Conservation (phyloP, 2,888 invertebrate species). For the Cyclophora albipunctata region DNA sequence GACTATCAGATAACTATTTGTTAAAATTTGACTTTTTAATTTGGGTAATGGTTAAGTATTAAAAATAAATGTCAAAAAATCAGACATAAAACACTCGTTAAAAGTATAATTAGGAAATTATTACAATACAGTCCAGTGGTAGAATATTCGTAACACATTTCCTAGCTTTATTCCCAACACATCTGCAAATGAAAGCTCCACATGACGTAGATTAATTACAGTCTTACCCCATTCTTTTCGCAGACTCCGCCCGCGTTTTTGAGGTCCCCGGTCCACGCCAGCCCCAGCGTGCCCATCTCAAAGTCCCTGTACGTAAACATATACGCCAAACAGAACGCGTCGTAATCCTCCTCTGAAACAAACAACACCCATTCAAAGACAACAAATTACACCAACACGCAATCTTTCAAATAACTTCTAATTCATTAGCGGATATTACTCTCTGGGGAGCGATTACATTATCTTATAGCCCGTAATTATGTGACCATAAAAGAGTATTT, state of each 20-base stretch:
- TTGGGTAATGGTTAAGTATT: no score
- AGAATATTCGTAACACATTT: no score
- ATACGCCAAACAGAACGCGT: constrained; percentile 98
- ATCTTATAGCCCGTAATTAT: constrained; percentile 7
- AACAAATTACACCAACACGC: constrained; percentile 16
- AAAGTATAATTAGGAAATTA: no score
- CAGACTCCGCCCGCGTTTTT: constrained; percentile 98
- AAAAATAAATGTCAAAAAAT: no score
- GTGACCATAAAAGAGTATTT: constrained; percentile 2
- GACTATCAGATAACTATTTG: no score
- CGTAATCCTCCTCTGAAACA: constrained; percentile 95
- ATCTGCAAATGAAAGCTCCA: no score
- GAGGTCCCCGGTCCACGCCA: constrained; percentile 98
- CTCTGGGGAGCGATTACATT: constrained; percentile 9
- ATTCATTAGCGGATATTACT: constrained; percentile 24
- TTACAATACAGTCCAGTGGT: no score
- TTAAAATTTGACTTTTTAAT: no score
- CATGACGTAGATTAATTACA: no score
- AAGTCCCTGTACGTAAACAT: constrained; percentile 98
- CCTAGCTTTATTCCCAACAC: no score
- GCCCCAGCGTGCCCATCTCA: constrained; percentile 95
- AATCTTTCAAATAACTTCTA: constrained; percentile 19
- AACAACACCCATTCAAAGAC: constrained; percentile 14
- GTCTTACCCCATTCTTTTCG: constrained; percentile 93
- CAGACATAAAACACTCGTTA: no score